Percentiles rank a stretch among this genome's conserved stretches.
phyloP scores from a whole-genome alignment of 2,113 vertebrate species.

The Oncorhynchus mykiss region DNA sequence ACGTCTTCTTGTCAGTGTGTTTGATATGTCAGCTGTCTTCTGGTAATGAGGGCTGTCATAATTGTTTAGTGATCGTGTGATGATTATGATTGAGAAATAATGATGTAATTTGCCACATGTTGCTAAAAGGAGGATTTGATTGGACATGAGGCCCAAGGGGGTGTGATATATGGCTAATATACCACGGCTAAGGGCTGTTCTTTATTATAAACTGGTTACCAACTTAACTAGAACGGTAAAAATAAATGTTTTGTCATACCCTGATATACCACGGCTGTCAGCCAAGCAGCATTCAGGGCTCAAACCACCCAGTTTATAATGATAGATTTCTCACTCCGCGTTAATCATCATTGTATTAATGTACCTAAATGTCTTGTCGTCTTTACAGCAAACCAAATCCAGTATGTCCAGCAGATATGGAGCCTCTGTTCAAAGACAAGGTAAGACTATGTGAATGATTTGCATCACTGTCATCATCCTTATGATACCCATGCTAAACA shows the following conservation, averaged over 20 bases:
- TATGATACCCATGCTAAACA: background rate
- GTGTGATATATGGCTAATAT: too few relatives aligned
- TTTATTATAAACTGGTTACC: too few relatives aligned
- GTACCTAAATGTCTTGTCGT: background rate
- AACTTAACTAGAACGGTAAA: too few relatives aligned
- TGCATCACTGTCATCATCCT: background rate
- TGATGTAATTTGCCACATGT: background rate
- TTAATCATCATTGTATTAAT: too few relatives aligned
- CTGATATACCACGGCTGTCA: too few relatives aligned
- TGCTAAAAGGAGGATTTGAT: background rate
- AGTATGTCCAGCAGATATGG: constrained; percentile 74
- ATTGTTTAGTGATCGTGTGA: background rate
- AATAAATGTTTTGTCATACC: too few relatives aligned
- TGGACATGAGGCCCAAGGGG: background rate
- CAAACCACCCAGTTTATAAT: too few relatives aligned
- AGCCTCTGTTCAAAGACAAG: constrained; percentile 77
- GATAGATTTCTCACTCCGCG: too few relatives aligned
- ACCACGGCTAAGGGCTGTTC: too few relatives aligned
- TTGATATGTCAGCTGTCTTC: background rate
- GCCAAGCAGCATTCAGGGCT: too few relatives aligned
- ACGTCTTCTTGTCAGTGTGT: background rate
- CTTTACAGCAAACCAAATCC: constrained; percentile 65
- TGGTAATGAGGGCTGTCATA: too few relatives aligned
- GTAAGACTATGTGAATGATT: constrained; percentile 44
- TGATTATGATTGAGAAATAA: background rate